Percentiles rank a stretch among this genome's conserved stretches.
Evolutionary conservation across 2,797 vertebrate species (phyloP).

Genomic region (Lacerta viridis): DNA sequence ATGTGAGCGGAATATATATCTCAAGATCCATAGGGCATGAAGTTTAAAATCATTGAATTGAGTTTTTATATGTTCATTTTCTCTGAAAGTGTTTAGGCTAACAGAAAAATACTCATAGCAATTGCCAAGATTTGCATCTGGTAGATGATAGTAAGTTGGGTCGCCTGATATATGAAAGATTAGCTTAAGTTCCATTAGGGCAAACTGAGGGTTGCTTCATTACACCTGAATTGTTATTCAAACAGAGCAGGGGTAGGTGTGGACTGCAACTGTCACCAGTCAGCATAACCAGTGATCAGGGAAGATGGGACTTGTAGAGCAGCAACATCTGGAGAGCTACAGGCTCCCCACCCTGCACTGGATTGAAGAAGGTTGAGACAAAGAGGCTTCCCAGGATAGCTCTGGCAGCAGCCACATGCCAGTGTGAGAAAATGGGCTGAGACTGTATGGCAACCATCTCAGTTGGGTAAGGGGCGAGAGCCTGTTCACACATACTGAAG

Average conservation of each 20-base stretch:
- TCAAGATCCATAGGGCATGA: background rate
- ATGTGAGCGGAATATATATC: background rate
- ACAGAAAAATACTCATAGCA: background rate
- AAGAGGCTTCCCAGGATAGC: background rate
- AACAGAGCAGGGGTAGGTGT: background rate
- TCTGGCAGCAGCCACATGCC: too few species aligned
- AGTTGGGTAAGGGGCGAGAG: background rate
- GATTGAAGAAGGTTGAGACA: background rate
- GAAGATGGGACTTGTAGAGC: background rate
- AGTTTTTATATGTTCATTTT: background rate
- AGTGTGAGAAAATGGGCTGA: too few species aligned
- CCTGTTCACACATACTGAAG: background rate
- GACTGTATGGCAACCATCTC: background rate
- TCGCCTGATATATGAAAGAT: background rate
- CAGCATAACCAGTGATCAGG: too few species aligned
- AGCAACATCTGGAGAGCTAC: background rate
- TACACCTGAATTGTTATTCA: background rate
- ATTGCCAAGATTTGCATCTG: background rate
- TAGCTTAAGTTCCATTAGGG: background rate
- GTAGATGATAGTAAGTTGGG: background rate
- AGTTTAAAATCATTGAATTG: background rate
- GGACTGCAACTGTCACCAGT: background rate
- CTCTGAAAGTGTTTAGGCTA: background rate
- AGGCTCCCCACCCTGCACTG: too few species aligned
- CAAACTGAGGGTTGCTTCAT: background rate